Conservation (phyloP, 2,113 vertebrate genomes). For the Lasiurus borealis region DNA sequence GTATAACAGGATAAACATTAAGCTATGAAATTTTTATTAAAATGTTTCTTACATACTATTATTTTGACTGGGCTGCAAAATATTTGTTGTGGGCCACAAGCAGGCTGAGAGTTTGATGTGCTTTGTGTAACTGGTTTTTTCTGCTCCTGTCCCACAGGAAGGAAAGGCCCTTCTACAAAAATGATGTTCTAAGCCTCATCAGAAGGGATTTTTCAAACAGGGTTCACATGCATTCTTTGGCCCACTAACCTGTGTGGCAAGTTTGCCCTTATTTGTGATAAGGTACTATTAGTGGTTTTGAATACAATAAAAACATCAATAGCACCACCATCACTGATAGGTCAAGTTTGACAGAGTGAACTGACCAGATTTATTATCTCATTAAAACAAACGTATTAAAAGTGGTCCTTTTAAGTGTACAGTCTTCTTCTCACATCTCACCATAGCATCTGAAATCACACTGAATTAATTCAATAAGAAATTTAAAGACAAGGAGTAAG, state of each 20-base stretch:
- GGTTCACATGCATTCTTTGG: neutral
- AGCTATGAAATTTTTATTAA: no score
- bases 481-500: neutral
- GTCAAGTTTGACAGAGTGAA: neutral
- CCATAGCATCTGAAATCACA: slow-evolving; percentile 10
- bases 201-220: neutral
- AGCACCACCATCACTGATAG: neutral
- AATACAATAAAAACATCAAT: neutral
- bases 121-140: neutral
- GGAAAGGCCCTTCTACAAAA: neutral
- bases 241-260: neutral
- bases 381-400: neutral
- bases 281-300: neutral
- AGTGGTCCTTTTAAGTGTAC: neutral
- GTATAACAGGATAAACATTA: no score
- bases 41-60: no score
- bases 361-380: neutral
- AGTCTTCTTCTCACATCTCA: neutral
- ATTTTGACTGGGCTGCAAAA: no score
- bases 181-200: neutral
- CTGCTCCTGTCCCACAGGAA: neutral
- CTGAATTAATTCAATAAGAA: neutral
- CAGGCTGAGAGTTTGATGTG: no score
- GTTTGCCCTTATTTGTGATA: neutral
- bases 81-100: no score